Evolutionary conservation across 2,113 vertebrate species (phyloP).

Genomic region (Chionomys nivalis): DNA sequence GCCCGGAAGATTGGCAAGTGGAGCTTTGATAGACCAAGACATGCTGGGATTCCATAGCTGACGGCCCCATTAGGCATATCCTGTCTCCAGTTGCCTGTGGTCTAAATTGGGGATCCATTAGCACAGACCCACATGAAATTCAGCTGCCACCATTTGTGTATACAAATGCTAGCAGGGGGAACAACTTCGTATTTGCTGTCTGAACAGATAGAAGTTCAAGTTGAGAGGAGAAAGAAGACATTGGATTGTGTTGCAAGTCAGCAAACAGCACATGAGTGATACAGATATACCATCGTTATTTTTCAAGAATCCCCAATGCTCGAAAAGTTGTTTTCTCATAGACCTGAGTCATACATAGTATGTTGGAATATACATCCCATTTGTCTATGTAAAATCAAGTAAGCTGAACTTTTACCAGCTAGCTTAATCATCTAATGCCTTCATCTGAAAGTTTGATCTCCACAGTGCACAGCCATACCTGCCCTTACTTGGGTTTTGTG

Average conservation of each 20-base stretch:
- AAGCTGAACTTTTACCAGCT: background rate
- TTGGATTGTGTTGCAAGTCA: background rate
- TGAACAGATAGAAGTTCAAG: background rate
- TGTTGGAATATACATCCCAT: background rate
- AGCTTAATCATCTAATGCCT: background rate
- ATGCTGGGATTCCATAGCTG: slow-evolving; percentile 50
- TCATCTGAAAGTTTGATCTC: background rate
- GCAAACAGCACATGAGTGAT: background rate
- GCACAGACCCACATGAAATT: slow-evolving; percentile 38
- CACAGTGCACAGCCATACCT: background rate
- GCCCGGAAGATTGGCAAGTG: slow-evolving; percentile 64
- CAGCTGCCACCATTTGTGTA: slow-evolving; percentile 41
- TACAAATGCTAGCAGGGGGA: background rate
- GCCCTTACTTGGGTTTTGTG: background rate
- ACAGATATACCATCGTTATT: background rate
- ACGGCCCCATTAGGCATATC: background rate
- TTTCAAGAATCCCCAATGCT: slow-evolving; percentile 33
- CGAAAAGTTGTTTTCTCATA: slow-evolving; percentile 2
- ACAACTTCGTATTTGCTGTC: slow-evolving; percentile 18
- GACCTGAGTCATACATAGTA: background rate
- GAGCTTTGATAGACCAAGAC: slow-evolving; percentile 60
- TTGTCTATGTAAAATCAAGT: background rate
- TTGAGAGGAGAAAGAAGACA: background rate
- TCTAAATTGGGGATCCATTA: slow-evolving; percentile 68
- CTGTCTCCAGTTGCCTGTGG: slow-evolving; percentile 58